Conservation (phyloP, 2,888 invertebrate genomes). For the Epistrophe grossulariae region DNA sequence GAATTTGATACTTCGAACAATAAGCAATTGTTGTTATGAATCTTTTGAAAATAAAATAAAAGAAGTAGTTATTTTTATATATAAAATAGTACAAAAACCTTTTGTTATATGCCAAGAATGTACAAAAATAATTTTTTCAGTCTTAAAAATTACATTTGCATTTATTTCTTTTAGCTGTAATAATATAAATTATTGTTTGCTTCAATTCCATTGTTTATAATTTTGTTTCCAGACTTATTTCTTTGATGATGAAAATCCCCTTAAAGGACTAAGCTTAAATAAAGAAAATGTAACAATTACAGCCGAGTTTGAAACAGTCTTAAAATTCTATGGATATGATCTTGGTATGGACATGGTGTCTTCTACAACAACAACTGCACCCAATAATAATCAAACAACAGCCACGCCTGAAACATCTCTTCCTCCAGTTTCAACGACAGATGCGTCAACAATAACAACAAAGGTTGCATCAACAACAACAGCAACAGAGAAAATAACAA, state of each 20-base stretch:
- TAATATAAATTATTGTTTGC: too few species aligned
- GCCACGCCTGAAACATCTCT: constrained; percentile 65
- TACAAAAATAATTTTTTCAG: too few species aligned
- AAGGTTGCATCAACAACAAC: constrained; percentile 62
- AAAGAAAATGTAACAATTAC: constrained; percentile 91
- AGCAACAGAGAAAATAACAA: constrained; percentile 58
- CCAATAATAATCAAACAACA: constrained; percentile 27
- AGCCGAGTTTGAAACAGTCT: constrained; percentile 89
- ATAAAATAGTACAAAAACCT: too few species aligned
- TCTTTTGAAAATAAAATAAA: too few species aligned
- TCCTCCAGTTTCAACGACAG: constrained; percentile 51
- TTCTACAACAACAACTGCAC: constrained; percentile 69
- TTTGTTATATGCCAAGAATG: too few species aligned
- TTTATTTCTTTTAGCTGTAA: too few species aligned
- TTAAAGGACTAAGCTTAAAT: constrained; percentile 92
- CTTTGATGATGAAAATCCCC: constrained; percentile 91
- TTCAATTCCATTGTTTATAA: too few species aligned
- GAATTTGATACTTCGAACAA: too few species aligned
- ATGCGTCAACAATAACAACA: constrained; percentile 32
- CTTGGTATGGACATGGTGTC: constrained; percentile 84
- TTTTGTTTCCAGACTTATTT: constrained; percentile 89
- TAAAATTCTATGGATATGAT: constrained; percentile 93
- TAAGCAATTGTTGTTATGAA: too few species aligned
- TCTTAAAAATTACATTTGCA: too few species aligned
- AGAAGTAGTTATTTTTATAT: too few species aligned